A percentile compares a stretch with the other conserved stretches of the same genome.
phyloP scores from a whole-genome alignment of 2,113 vertebrate genomes.

The Pterocles burchelli region DNA sequence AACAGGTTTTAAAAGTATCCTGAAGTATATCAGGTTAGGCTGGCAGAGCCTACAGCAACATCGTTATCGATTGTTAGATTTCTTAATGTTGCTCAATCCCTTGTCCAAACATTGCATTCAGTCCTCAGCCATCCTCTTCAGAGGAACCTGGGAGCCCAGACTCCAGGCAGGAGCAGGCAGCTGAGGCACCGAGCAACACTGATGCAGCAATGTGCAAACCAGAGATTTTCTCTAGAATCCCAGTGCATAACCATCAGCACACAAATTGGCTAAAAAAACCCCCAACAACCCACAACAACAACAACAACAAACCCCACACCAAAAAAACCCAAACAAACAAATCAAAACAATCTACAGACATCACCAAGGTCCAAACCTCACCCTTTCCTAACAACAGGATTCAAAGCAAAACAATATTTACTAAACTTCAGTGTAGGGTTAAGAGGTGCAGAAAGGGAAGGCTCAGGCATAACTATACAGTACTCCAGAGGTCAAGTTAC shows the following conservation, averaged over 20 bases:
- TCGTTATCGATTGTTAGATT: background rate
- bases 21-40: background rate
- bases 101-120: background rate
- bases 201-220: background rate
- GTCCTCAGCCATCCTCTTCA: background rate
- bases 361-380: background rate
- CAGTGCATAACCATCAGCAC: background rate
- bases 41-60: background rate
- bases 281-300: too few species aligned
- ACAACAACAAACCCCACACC: too few species aligned
- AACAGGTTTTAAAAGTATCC: background rate
- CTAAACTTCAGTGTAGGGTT: background rate
- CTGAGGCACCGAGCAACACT: background rate
- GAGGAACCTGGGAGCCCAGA: background rate
- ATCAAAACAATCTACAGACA: background rate
- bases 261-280: background rate
- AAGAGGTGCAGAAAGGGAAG: background rate
- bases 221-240: background rate
- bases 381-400: background rate
- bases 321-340: background rate
- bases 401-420: background rate
- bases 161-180: background rate
- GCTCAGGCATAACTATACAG: background rate
- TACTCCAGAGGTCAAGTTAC: background rate
- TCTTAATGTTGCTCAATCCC: background rate